Evolutionary conservation across 2,888 invertebrate genomes (phyloP).

Genomic region (Nemapogon koenigi): DNA sequence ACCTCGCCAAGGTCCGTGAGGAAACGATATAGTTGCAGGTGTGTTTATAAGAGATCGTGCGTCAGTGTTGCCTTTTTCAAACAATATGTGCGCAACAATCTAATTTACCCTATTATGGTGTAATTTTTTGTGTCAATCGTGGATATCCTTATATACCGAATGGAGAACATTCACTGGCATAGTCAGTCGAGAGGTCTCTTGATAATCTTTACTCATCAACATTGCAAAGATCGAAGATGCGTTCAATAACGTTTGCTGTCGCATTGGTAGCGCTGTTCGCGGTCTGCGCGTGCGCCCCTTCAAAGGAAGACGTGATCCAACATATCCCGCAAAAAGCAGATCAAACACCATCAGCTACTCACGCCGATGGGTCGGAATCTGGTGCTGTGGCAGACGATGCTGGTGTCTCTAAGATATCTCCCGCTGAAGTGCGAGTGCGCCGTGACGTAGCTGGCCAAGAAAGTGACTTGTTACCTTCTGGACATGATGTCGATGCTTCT

Average conservation of each 20-base stretch:
- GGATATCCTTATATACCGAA: constrained; percentile 31
- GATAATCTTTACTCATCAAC: constrained; percentile 25
- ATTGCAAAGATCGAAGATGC: constrained; percentile 53
- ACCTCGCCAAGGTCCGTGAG: constrained; percentile 33
- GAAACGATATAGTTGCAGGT: constrained; percentile 22
- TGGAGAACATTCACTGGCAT: neutral
- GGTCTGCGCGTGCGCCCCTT: constrained; percentile 44
- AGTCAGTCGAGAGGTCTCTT: constrained; percentile 4
- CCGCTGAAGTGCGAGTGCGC: constrained; percentile 24
- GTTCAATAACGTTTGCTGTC: constrained; percentile 46
- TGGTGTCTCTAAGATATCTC: constrained; percentile 33
- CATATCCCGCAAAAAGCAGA: constrained; percentile 42
- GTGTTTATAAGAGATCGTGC: constrained; percentile 28
- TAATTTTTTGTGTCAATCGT: constrained; percentile 44
- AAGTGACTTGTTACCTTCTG: constrained; percentile 43
- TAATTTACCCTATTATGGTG: constrained; percentile 32
- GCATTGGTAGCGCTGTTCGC: constrained; percentile 49
- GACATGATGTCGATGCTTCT: constrained; percentile 34
- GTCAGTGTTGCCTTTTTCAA: constrained; percentile 33
- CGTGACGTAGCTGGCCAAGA: constrained; percentile 41
- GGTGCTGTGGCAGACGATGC: constrained; percentile 48
- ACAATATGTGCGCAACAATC: constrained; percentile 28
- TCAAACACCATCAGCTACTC: constrained; percentile 52
- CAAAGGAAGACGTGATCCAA: constrained; percentile 43
- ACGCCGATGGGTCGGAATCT: constrained; percentile 34